Conservation (phyloP, 2,888 invertebrate species). For the Stenchaetothrips biformis region DNA sequence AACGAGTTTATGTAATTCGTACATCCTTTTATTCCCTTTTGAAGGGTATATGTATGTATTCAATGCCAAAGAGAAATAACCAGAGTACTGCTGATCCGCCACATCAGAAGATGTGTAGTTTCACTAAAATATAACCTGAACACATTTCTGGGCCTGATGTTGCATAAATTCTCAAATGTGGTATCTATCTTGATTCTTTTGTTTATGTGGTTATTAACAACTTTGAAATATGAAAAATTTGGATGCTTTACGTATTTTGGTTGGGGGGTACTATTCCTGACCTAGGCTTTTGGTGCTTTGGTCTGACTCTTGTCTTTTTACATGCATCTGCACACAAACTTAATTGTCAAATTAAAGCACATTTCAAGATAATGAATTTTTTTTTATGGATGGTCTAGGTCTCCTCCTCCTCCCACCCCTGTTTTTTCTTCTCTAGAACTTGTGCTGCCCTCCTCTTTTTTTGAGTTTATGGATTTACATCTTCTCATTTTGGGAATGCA, state of each 20-base stretch:
- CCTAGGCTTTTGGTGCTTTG: too few relatives aligned
- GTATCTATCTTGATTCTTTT: neutral
- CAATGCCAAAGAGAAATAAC: neutral
- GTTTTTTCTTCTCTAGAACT: neutral
- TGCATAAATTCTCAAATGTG: neutral
- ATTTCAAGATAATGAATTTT: too few relatives aligned
- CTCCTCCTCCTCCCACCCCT: neutral
- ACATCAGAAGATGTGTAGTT: neutral
- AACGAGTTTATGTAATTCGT: neutral
- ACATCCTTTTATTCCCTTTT: neutral
- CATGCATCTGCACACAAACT: too few relatives aligned
- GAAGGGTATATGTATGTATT: neutral
- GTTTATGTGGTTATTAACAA: neutral
- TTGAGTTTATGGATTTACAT: neutral
- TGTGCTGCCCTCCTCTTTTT: neutral
- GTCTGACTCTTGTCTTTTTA: too few relatives aligned
- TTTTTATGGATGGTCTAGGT: too few relatives aligned
- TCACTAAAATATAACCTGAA: neutral
- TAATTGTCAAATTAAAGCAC: too few relatives aligned
- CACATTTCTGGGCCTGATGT: neutral
- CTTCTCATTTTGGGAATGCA: too few relatives aligned
- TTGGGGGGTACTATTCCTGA: too few relatives aligned
- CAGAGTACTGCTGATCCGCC: neutral
- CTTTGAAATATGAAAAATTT: neutral
- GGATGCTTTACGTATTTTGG: too few relatives aligned